Evolutionary conservation across 2,888 invertebrate species (phyloP).

Genomic region (Acanthosepion lycidas): DNA sequence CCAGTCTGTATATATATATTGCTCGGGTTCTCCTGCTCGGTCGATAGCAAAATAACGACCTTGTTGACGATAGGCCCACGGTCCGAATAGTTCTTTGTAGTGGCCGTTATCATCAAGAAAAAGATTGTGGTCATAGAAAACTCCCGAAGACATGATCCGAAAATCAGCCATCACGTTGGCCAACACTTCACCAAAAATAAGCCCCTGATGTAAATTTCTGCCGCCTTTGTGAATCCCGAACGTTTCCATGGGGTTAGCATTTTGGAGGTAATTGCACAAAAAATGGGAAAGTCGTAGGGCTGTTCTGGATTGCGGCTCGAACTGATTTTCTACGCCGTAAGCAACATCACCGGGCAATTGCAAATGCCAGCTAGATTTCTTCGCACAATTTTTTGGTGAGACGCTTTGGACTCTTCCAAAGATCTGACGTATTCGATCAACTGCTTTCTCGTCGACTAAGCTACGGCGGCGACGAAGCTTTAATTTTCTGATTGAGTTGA

Average conservation of each 20-base stretch:
- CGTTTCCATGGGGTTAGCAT: constrained; percentile 59
- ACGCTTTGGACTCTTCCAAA: constrained; percentile 55
- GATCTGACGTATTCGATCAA: constrained; percentile 55
- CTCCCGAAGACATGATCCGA: constrained; percentile 91
- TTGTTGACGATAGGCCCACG: constrained; percentile 60
- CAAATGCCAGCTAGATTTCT: constrained; percentile 82
- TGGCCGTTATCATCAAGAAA: constrained; percentile 80
- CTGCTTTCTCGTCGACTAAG: constrained; percentile 50
- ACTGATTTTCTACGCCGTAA: constrained; percentile 88
- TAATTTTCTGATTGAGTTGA: background rate
- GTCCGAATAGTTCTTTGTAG: constrained; percentile 64
- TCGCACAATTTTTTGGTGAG: constrained; percentile 55
- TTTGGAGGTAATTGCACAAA: constrained; percentile 90
- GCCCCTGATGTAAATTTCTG: constrained; percentile 78
- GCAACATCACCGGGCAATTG: constrained; percentile 87
- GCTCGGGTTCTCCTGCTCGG: constrained; percentile 62
- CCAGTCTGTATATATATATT: constrained; percentile 87
- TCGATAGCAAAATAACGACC: constrained; percentile 56
- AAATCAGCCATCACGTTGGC: constrained; percentile 91
- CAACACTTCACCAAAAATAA: constrained; percentile 94
- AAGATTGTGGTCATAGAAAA: constrained; percentile 89
- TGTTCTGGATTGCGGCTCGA: constrained; percentile 93
- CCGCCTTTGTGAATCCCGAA: constrained; percentile 59
- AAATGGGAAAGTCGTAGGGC: constrained; percentile 95
- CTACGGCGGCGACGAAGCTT: background rate